phyloP scores from a whole-genome alignment of 2,113 vertebrate genomes.

The Eclectus roratus region DNA sequence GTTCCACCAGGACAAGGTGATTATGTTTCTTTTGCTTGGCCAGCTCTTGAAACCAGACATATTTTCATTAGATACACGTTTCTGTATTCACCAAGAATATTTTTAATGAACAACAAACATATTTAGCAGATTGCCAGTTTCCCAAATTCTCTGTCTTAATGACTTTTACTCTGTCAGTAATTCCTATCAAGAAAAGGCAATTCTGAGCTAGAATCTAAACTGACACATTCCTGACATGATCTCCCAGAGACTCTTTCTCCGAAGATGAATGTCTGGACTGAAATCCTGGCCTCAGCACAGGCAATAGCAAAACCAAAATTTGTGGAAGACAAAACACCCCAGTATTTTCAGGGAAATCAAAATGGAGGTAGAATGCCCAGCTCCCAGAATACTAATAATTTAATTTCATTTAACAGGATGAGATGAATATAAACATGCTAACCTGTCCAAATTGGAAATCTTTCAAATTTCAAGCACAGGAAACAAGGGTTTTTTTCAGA shows the following conservation, averaged over 20 bases:
- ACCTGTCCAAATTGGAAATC: conserved; percentile 57
- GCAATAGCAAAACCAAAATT: neutral
- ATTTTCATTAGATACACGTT: neutral
- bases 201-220: neutral
- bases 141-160: neutral
- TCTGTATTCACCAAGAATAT: neutral
- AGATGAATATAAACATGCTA: conserved; percentile 47
- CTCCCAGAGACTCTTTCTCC: neutral
- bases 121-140: neutral
- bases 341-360: neutral
- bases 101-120: neutral
- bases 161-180: neutral
- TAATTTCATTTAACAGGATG: conserved; percentile 52
- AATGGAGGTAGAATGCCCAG: neutral
- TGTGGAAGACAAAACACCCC: neutral
- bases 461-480: conserved; percentile 59
- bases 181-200: neutral
- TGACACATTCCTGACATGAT: neutral
- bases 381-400: neutral
- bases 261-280: neutral
- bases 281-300: neutral
- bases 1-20: neutral
- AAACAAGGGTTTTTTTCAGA: conserved; percentile 34
- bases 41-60: neutral
- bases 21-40: neutral